A percentile compares a stretch with the other conserved stretches of the same genome.
These are phyloP conservation scores for Ophioninae sp. DNA, from an alignment of 2,888 invertebrate genomes.

Conservation along the genomic window DNA sequence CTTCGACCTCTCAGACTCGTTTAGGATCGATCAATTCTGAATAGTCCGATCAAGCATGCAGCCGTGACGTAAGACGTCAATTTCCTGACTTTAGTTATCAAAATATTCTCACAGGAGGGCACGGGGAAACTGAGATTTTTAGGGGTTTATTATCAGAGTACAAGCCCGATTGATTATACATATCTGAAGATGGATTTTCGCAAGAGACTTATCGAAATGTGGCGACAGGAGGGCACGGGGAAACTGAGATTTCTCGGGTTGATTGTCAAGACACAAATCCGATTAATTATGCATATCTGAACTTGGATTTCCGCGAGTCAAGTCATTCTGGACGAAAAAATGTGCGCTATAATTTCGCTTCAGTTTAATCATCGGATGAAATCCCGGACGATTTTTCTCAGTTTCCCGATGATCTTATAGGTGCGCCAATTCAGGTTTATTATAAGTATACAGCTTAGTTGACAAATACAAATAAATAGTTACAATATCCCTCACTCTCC, in stretches of 20 bases:
- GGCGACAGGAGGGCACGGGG: background rate
- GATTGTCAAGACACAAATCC: too few relatives aligned
- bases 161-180: too few relatives aligned
- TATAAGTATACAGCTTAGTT: too few relatives aligned
- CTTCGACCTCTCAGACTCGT: conserved; percentile 9
- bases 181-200: too few relatives aligned
- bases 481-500: too few relatives aligned
- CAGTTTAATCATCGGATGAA: background rate
- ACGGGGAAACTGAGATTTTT: background rate
- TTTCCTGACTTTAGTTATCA: background rate
- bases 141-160: too few relatives aligned
- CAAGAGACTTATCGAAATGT: background rate
- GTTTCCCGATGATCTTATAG: too few relatives aligned
- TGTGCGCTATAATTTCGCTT: background rate
- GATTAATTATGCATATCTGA: too few relatives aligned
- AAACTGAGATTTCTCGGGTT: background rate
- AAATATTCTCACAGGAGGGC: background rate
- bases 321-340: background rate
- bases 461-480: too few relatives aligned
- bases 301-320: too few relatives aligned
- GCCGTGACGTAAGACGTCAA: background rate
- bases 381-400: too few relatives aligned
- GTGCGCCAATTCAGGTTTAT: too few relatives aligned
- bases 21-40: background rate
- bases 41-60: background rate